phyloP scores from a whole-genome alignment of 2,797 vertebrate species.

The Catostomus latipinnis region DNA sequence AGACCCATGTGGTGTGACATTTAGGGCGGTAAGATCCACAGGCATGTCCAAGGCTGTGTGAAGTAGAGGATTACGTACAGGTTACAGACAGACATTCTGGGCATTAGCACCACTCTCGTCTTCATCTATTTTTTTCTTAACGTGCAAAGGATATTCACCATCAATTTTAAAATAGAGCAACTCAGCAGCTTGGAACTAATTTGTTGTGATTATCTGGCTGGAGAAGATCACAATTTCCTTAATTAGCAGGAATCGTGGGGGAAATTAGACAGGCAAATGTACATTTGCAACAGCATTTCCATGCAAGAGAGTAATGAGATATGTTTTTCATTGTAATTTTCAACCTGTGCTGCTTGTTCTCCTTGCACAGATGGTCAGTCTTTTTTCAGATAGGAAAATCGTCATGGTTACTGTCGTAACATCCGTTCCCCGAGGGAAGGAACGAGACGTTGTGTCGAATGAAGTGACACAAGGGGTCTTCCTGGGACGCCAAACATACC shows the following conservation, averaged over 20 bases:
- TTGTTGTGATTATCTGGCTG: slow-evolving; percentile 60
- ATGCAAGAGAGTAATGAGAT: slow-evolving; percentile 29
- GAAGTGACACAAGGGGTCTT: no score
- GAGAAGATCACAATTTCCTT: slow-evolving; percentile 62
- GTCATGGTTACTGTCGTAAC: no score
- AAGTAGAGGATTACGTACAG: slow-evolving; percentile 39
- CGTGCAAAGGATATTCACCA: slow-evolving; percentile 18
- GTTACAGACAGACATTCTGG: slow-evolving; percentile 34
- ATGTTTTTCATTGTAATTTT: neutral
- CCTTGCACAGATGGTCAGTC: slow-evolving; percentile 30
- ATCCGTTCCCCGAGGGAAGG: no score
- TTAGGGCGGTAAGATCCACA: slow-evolving; percentile 84
- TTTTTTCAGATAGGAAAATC: slow-evolving; percentile 14
- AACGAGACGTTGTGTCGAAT: no score
- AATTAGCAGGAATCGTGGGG: slow-evolving; percentile 57
- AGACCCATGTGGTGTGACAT: slow-evolving; percentile 90
- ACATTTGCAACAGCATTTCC: slow-evolving; percentile 35
- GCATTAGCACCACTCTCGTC: slow-evolving; percentile 12
- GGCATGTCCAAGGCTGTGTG: slow-evolving; percentile 92
- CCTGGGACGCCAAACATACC: no score
- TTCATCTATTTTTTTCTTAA: slow-evolving; percentile 10
- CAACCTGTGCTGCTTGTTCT: neutral
- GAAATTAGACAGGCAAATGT: slow-evolving; percentile 64
- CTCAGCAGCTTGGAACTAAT: slow-evolving; percentile 54
- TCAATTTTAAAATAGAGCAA: slow-evolving; percentile 31